These are phyloP conservation scores for Hetaerina titia DNA, from an alignment of 2,888 invertebrate genomes.

Conservation along the genomic window DNA sequence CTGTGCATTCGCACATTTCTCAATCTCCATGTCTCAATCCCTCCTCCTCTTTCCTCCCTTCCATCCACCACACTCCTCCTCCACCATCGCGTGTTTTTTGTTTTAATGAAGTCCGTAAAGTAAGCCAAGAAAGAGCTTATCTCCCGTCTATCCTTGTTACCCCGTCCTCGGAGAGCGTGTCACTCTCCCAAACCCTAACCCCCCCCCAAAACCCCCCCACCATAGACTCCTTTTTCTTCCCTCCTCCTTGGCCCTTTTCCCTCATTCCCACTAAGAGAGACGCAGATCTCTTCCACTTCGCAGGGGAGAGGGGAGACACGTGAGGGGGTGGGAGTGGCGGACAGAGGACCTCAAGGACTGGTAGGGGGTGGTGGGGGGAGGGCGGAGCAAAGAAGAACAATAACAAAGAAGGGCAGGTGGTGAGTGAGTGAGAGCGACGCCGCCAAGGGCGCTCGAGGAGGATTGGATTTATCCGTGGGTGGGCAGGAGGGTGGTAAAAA, in stretches of 20 bases:
- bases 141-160: conserved; percentile 31
- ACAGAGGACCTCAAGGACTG: too few species aligned
- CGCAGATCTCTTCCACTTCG: too few species aligned
- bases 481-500: neutral
- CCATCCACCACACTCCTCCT: neutral
- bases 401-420: neutral
- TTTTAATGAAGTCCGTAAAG: conserved; percentile 60
- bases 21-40: neutral
- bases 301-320: too few species aligned
- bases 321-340: too few species aligned
- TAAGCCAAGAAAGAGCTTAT: conserved; percentile 41
- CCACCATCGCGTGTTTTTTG: neutral
- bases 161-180: neutral
- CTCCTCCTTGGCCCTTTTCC: neutral
- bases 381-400: too few species aligned
- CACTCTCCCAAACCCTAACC: neutral
- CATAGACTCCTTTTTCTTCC: neutral
- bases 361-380: too few species aligned
- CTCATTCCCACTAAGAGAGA: too few species aligned
- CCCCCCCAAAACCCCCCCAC: neutral
- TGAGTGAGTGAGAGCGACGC: neutral
- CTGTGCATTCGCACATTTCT: neutral
- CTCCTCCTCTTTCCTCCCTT: neutral
- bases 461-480: neutral
- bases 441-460: neutral